phyloP scores from a whole-genome alignment of 2,797 vertebrate species.

The Cyprinella venusta region DNA sequence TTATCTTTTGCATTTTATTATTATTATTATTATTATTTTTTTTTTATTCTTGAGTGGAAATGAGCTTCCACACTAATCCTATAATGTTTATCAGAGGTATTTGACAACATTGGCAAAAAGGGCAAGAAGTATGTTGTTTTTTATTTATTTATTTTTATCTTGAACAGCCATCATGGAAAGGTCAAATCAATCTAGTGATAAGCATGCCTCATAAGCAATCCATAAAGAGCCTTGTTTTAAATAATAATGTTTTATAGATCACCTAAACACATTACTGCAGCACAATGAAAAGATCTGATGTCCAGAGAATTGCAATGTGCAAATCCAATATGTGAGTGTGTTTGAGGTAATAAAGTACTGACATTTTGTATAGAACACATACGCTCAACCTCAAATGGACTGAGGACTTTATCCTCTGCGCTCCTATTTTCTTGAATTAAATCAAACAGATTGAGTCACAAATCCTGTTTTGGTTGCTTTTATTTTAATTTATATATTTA shows the following conservation, averaged over 20 bases:
- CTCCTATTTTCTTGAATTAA: constrained; percentile 12
- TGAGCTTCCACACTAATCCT: constrained; percentile 11
- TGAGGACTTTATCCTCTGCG: background rate
- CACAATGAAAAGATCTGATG: constrained; percentile 59
- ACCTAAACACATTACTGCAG: constrained; percentile 77
- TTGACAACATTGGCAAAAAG: constrained; percentile 69
- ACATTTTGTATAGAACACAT: constrained; percentile 70
- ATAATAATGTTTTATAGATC: constrained; percentile 85
- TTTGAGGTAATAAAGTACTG: constrained; percentile 77
- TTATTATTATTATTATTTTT: too few relatives aligned
- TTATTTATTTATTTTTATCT: constrained; percentile 56
- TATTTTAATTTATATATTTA: background rate
- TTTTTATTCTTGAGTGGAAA: too few relatives aligned
- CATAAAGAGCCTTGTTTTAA: constrained; percentile 82
- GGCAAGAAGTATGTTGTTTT: constrained; percentile 76
- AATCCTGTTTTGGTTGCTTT: background rate
- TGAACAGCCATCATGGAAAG: constrained; percentile 77
- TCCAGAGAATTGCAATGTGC: constrained; percentile 70
- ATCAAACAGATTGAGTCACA: background rate
- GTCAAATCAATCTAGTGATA: constrained; percentile 82
- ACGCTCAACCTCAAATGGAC: background rate
- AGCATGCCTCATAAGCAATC: constrained; percentile 79
- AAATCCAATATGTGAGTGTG: constrained; percentile 74
- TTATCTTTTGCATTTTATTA: too few relatives aligned
- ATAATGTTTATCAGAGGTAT: constrained; percentile 12